These are phyloP conservation scores for Zaprionus obscuricornis DNA, from an alignment of 2,888 invertebrate genomes.

Conservation along the genomic window DNA sequence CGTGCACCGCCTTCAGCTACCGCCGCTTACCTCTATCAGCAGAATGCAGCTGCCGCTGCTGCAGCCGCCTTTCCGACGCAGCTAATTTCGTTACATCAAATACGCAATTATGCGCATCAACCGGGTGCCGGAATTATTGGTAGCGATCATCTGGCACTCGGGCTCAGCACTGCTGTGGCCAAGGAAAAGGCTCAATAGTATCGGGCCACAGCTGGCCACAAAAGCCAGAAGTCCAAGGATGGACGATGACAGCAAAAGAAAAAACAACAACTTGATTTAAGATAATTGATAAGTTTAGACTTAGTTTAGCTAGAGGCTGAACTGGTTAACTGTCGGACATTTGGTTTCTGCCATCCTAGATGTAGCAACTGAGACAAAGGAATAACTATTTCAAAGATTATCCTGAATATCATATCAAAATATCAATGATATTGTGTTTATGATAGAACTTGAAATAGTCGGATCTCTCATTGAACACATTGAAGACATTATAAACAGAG, in stretches of 20 bases:
- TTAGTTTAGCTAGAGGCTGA: constrained; percentile 32
- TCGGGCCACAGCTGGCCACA: constrained; percentile 51
- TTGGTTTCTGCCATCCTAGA: constrained; percentile 13
- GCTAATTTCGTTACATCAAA: constrained; percentile 97
- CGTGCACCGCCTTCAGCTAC: constrained; percentile 84
- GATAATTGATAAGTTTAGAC: constrained; percentile 33
- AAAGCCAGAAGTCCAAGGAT: constrained; percentile 40
- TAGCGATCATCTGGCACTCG: constrained; percentile 86
- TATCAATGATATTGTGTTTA: too few relatives aligned
- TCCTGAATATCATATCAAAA: too few relatives aligned
- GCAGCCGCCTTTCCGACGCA: constrained; percentile 93
- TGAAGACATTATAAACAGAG: too few relatives aligned
- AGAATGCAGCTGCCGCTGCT: constrained; percentile 84
- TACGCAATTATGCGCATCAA: constrained; percentile 97
- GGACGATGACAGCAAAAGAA: constrained; percentile 56
- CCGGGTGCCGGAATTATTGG: constrained; percentile 88
- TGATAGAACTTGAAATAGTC: too few relatives aligned
- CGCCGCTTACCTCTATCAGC: constrained; percentile 92
- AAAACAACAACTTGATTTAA: constrained; percentile 13
- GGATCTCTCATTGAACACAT: too few relatives aligned
- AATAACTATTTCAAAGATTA: neutral
- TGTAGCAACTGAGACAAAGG: constrained; percentile 4
- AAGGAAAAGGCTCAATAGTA: constrained; percentile 83
- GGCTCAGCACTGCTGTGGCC: constrained; percentile 79
- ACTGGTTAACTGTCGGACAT: constrained; percentile 6